phyloP scores from a whole-genome alignment of 2,797 vertebrate species.

The Pygocentrus nattereri region DNA sequence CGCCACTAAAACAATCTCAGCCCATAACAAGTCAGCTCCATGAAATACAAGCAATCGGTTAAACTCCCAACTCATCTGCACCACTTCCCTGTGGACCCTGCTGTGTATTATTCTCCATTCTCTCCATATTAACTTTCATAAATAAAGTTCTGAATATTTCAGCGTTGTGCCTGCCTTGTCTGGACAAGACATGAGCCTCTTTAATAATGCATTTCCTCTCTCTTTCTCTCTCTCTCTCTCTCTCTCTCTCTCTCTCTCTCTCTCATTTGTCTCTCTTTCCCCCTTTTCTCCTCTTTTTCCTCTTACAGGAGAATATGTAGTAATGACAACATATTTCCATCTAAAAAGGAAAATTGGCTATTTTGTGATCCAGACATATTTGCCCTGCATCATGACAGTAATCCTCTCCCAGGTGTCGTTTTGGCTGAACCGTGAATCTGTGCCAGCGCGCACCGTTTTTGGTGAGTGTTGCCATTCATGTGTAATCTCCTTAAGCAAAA shows the following conservation, averaged over 20 bases:
- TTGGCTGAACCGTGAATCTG: constrained; percentile 98
- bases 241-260: constrained; percentile 30
- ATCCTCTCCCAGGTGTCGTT: constrained; percentile 99
- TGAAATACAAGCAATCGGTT: constrained; percentile 31
- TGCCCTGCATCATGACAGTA: constrained; percentile 99
- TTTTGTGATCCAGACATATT: constrained; percentile 99
- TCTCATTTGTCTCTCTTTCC: constrained; percentile 43
- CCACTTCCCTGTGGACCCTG: background rate
- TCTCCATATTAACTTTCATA: constrained; percentile 55
- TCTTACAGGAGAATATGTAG: constrained; percentile 93
- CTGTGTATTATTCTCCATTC: constrained; percentile 9
- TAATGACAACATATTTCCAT: constrained; percentile 99
- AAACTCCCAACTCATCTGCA: constrained; percentile 25
- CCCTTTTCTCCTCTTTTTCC: constrained; percentile 48
- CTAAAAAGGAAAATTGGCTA: constrained; percentile 99
- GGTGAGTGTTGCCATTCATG: constrained; percentile 84
- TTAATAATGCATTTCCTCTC: constrained; percentile 70
- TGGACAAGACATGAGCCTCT: constrained; percentile 55
- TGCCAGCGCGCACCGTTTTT: constrained; percentile 97
- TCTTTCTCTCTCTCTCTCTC: constrained; percentile 45
- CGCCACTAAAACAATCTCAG: constrained; percentile 20
- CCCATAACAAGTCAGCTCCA: background rate
- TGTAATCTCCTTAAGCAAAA: too few relatives aligned
- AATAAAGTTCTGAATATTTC: constrained; percentile 66
- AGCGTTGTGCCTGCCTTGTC: constrained; percentile 56